Conservation (phyloP, 2,797 vertebrate species). For the Pangasius krempfi region DNA sequence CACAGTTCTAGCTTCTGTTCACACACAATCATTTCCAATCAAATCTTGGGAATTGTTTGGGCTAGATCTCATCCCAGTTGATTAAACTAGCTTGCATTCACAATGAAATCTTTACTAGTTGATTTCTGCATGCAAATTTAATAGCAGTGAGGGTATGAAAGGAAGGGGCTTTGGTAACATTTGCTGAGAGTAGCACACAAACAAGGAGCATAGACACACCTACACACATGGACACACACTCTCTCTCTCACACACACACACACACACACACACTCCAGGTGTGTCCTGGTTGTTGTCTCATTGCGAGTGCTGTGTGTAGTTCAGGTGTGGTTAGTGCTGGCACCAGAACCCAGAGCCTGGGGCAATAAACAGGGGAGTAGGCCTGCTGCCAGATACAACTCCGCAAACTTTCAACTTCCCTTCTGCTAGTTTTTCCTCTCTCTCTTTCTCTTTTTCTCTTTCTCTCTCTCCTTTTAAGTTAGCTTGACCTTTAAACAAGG, state of each 20-base stretch:
- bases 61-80: neutral
- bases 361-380: constrained; percentile 83
- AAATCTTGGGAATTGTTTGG: neutral
- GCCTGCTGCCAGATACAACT: constrained; percentile 81
- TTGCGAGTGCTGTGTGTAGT: constrained; percentile 61
- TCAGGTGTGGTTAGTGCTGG: constrained; percentile 83
- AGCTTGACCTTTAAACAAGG: constrained; percentile 82
- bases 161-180: neutral
- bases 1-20: neutral
- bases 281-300: constrained; percentile 54
- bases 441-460: constrained; percentile 60
- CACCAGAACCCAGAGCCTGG: constrained; percentile 77
- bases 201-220: constrained; percentile 22
- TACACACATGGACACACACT: constrained; percentile 29
- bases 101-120: neutral
- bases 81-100: neutral
- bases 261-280: constrained; percentile 42
- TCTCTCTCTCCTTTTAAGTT: constrained; percentile 76
- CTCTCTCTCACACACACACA: constrained; percentile 35
- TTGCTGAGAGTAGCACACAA: constrained; percentile 19
- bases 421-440: constrained; percentile 65
- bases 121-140: neutral
- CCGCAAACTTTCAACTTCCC: constrained; percentile 82
- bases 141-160: neutral
- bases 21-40: neutral